Base-by-base conservation (phyloP, 2,888 invertebrate species). In the Mantis religiosa region DNA sequence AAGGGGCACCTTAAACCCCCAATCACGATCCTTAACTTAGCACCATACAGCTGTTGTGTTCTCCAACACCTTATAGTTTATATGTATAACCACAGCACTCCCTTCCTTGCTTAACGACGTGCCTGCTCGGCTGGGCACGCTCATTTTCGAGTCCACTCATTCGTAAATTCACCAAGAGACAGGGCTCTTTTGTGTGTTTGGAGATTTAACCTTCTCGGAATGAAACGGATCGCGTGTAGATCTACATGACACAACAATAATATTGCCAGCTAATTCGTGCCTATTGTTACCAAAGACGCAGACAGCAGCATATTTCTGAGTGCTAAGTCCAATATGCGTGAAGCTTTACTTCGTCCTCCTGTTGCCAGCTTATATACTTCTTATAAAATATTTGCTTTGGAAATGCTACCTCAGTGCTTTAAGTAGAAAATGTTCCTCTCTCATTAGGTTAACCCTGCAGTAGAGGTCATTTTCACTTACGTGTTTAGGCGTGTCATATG, bases 1-100 rank as follows among this genome's bases (percentile, higher is more conserved):
- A 89, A 83, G 85, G 83, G 89, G 88, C 89, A 89, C 89, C 89
- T 89, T 87, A 89, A 89, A 83, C 89, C 89, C 84, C 89, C 89
- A 89, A 89, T 89, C 89, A 89, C 88, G 88, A 88, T 83, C 84
- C 88, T 88, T 88, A 88, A 87, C 34, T 87, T 87, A 34, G 87
- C 82, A 87, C 87, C 54, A 20, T 71, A 71, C 54, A 71, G 54
- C 54, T 71, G 54, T 71, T 71, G 54, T 71, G 54, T 71, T 71
- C 54, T 71, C 54, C 54, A 71, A 71, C 54, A 71, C 54, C 54
- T 54, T 54, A 54, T 54, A 54, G 54, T 54, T 54, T 54, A 54
- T 54, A 54, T 54, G 54, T 54, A 54, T 54, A 54, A 54, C 54
- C 54, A 54, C 54, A 54, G 15, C 54, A 54, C 54, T 54, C 15